Base-by-base conservation (phyloP, 2,888 invertebrate species). In the Drosophila planitibia region DNA sequence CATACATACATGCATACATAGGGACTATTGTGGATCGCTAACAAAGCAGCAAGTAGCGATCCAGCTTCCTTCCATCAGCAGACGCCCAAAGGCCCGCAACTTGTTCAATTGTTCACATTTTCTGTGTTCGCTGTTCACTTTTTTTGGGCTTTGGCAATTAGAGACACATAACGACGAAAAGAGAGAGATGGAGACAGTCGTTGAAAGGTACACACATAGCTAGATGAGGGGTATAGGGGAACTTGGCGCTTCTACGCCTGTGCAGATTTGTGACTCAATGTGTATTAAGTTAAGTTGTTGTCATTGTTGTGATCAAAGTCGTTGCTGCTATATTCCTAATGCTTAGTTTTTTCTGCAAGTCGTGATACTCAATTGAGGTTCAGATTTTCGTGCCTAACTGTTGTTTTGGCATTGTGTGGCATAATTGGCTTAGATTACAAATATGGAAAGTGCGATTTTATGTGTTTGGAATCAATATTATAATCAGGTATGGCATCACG, bases 281-380 rank as follows among this genome's bases (percentile, higher is more conserved):
- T 90, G 85, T 76, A 74, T 73, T 75, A 76, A 82, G 83, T 88
- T 85, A 81, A 88, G 90, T 88, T 90, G 89, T 83, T 72, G 85
- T 75, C 85, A 72, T 54, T 67, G 82, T 70, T 77, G 72, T 71
- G 57, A 58, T 72, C 62, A 53, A 19, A 52, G 58, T 47, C 47
- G 49, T 41, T 59, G 57, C 44, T 51, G 33, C 33, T 33, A 10
- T 47, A 58, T 37, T 58, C 44, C 25, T n/a, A 30, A 55, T 41
- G 16, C 14, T 25, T 16, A 16, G 9, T 10, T 19, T 35, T 35
- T 47, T 73, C 53, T 28, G 44, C 59, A 47, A 53, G 39, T 87
- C 83, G 85, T 82, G 85, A 85, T 85, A 69, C 68, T 73, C 79
- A 74, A 74, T 72, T 75, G 70, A 30, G 70, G 59, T 57, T 62